phyloP scores from a whole-genome alignment of 2,113 vertebrate genomes.

The Triplophysa dalaica region DNA sequence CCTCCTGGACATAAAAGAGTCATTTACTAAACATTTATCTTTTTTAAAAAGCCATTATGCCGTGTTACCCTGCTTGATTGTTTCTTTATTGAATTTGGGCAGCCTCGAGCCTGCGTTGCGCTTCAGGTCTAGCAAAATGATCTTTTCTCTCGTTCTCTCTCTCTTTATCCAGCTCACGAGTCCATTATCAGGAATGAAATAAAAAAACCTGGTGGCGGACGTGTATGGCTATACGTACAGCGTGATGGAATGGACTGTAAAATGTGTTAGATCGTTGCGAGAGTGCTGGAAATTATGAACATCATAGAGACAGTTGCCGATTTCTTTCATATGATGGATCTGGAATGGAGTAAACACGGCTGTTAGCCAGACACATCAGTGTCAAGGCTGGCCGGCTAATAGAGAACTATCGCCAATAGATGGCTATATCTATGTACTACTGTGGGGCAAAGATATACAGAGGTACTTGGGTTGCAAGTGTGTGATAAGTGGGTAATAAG shows the following conservation, averaged over 20 bases:
- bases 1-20: constrained; percentile 61
- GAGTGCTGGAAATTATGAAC: constrained; percentile 29
- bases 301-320: neutral
- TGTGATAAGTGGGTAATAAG: neutral
- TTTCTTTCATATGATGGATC: constrained; percentile 34
- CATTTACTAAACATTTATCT: constrained; percentile 62
- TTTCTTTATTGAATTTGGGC: constrained; percentile 62
- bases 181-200: constrained; percentile 45
- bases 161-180: constrained; percentile 49
- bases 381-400: neutral
- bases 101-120: constrained; percentile 52
- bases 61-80: constrained; percentile 60
- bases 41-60: constrained; percentile 64
- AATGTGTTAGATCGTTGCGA: constrained; percentile 19
- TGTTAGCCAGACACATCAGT: constrained; percentile 16
- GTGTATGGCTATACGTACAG: constrained; percentile 11
- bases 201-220: constrained; percentile 28
- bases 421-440: neutral
- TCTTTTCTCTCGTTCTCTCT: constrained; percentile 50
- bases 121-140: constrained; percentile 57
- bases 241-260: constrained; percentile 32
- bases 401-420: constrained; percentile 23
- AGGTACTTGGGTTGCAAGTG: neutral
- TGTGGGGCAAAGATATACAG: neutral
- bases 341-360: neutral